Evolutionary conservation across 2,113 vertebrate species (phyloP).

Genomic region (Osmerus mordax): DNA sequence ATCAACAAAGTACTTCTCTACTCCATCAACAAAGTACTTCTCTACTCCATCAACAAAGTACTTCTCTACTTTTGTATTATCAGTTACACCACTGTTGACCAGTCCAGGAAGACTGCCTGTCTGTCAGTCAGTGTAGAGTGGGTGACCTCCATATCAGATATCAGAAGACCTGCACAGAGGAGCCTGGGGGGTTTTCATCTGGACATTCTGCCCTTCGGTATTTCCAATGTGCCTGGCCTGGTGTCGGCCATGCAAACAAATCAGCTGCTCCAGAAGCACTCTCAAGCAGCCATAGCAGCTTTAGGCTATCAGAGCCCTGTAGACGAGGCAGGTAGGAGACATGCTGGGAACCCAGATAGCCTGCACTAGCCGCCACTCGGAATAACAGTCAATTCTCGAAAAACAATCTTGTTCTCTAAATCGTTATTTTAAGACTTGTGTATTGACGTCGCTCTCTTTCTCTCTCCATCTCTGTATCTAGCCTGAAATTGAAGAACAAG

Average conservation of each 20-base stretch:
- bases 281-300: conserved; percentile 12
- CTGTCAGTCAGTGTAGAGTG: too few species aligned
- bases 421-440: too few species aligned
- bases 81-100: too few species aligned
- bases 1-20: too few species aligned
- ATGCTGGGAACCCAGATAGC: conserved; percentile 5
- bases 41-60: too few species aligned
- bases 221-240: conserved; percentile 30
- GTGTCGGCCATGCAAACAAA: conserved; percentile 38
- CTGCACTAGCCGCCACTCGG: not conserved
- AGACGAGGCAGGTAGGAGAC: not conserved
- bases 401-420: too few species aligned
- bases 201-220: conserved; percentile 33
- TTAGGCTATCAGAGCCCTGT: conserved; percentile 9
- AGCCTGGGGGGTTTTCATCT: conserved; percentile 37
- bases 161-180: not conserved
- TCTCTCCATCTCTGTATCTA: too few species aligned
- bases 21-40: too few species aligned
- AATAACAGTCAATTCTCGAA: not conserved
- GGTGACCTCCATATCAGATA: too few species aligned
- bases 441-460: too few species aligned
- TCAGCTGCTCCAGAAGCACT: conserved; percentile 10
- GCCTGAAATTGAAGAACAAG: not conserved
- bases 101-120: too few species aligned
- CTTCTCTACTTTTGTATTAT: too few species aligned